phyloP scores from a whole-genome alignment of 2,113 vertebrate species.

The Pionites leucogaster region DNA sequence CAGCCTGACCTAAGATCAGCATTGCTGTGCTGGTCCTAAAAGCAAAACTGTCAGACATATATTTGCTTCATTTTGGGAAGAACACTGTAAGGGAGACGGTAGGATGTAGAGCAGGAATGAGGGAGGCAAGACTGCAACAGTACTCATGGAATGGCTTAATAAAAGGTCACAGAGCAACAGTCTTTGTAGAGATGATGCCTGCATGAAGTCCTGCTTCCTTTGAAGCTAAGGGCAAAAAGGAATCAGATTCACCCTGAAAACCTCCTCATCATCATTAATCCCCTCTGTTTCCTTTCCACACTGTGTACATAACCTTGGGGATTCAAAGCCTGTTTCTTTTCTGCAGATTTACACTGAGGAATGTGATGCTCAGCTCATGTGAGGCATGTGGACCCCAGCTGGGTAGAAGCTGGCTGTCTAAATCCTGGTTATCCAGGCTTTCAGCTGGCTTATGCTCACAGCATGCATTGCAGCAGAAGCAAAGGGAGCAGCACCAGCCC shows the following conservation, averaged over 20 bases:
- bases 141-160: not conserved
- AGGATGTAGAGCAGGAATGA: not conserved
- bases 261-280: not conserved
- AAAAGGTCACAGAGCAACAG: not conserved
- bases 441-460: not conserved
- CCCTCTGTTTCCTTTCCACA: not conserved
- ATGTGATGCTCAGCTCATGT: not conserved
- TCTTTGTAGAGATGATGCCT: not conserved
- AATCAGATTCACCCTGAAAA: not conserved
- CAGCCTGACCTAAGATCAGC: not conserved
- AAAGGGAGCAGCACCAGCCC: not conserved
- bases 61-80: not conserved
- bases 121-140: not conserved
- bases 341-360: not conserved
- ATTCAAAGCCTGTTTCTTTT: not conserved
- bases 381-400: not conserved
- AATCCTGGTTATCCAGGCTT: not conserved
- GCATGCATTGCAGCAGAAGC: not conserved
- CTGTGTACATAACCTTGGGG: rapidly evolving
- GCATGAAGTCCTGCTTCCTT: not conserved
- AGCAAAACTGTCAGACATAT: not conserved
- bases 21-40: not conserved
- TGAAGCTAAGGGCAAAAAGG: not conserved
- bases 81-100: not conserved
- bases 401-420: not conserved